phyloP scores from a whole-genome alignment of 23 tunicate species.

The Corella eumyota region DNA sequence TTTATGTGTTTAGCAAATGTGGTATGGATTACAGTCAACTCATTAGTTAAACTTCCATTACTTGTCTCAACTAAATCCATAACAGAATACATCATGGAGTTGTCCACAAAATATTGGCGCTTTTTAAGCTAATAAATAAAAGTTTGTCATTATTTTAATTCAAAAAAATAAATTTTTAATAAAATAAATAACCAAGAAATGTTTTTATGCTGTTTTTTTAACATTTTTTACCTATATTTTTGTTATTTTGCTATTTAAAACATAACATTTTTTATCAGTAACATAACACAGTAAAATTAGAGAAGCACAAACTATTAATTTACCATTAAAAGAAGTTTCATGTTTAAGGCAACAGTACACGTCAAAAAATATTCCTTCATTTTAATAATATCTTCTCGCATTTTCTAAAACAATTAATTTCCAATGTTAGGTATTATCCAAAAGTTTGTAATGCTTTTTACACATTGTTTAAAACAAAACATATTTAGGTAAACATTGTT shows the following conservation, averaged over 20 bases:
- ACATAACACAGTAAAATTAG: background rate
- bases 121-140: slow-evolving; percentile 31
- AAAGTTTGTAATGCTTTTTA: no score
- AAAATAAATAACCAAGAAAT: no score
- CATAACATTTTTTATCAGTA: no score
- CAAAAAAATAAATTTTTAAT: no score
- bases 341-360: slow-evolving; percentile 39
- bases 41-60: slow-evolving; percentile 27
- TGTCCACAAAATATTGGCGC: slow-evolving; percentile 93
- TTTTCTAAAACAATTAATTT: slow-evolving; percentile 32
- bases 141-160: no score
- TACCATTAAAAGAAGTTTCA: slow-evolving; percentile 37
- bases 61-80: slow-evolving; percentile 42
- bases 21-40: slow-evolving; percentile 44
- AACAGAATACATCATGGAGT: slow-evolving; percentile 68
- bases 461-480: no score
- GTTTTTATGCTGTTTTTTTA: no score
- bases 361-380: slow-evolving; percentile 69
- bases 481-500: no score
- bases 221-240: no score
- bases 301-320: background rate
- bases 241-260: no score
- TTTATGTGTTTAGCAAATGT: slow-evolving; percentile 80
- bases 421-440: background rate
- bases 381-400: slow-evolving; percentile 76